A percentile compares a stretch with the other conserved stretches of the same genome.
These are phyloP conservation scores for Zaprionus nigranus DNA, from an alignment of 1,140 invertebrate genomes.

Conservation along the genomic window DNA sequence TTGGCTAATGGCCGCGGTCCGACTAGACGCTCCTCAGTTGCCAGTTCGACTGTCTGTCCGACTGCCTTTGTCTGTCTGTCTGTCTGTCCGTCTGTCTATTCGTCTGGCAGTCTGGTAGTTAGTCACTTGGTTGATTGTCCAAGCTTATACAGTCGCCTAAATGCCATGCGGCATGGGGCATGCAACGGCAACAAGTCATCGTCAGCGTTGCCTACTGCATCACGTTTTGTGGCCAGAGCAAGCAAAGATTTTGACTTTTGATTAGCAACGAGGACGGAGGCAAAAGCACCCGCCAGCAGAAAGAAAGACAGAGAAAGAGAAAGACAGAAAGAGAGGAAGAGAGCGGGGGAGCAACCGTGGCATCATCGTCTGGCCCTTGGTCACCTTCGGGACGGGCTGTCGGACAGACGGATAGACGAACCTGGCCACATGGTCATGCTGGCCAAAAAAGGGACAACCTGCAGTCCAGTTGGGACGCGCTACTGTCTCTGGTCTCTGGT, in stretches of 20 bases:
- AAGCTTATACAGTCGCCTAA: slow-evolving; percentile 54
- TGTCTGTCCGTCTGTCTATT: slow-evolving; percentile 23
- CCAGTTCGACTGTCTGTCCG: slow-evolving; percentile 21
- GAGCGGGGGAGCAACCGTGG: background rate
- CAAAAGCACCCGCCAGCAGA: slow-evolving; percentile 1
- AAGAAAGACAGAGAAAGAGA: background rate
- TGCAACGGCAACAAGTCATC: slow-evolving; percentile 59
- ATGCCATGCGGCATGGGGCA: slow-evolving; percentile 44
- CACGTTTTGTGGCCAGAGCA: slow-evolving; percentile 70
- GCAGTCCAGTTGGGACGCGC: slow-evolving; percentile 47
- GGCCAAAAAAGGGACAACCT: slow-evolving; percentile 71
- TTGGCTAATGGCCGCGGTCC: slow-evolving; percentile 75
- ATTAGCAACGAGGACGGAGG: slow-evolving; percentile 40
- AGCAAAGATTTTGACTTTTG: slow-evolving; percentile 78
- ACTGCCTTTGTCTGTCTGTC: slow-evolving; percentile 12
- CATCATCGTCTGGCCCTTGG: slow-evolving; percentile 46
- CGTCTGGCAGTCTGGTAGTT: slow-evolving; percentile 30
- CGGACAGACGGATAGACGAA: slow-evolving; percentile 9
- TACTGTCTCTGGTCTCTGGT: slow-evolving; percentile 10
- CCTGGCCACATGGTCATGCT: slow-evolving; percentile 5
- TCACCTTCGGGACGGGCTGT: slow-evolving; percentile 19
- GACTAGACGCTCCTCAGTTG: slow-evolving; percentile 61
- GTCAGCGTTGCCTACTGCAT: slow-evolving; percentile 78
- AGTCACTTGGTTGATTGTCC: slow-evolving; percentile 45
- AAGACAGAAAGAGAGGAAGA: background rate